Evolutionary conservation across 2,888 invertebrate species (phyloP).

Genomic region (Lumbricus terrestris): DNA sequence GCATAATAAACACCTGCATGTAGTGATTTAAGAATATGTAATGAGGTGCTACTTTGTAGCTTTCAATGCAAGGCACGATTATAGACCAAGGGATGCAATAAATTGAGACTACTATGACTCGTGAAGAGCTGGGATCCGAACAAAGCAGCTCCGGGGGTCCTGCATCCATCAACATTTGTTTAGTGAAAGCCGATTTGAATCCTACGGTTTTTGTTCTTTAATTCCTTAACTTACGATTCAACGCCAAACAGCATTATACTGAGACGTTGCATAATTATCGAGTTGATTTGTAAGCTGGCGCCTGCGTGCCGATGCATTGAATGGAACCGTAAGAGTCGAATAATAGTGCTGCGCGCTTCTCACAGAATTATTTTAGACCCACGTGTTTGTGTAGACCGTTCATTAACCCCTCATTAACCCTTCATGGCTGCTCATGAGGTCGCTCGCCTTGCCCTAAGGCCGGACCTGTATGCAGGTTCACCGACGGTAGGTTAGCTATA

Average conservation of each 20-base stretch:
- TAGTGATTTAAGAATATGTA: too few relatives aligned
- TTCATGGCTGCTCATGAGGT: neutral
- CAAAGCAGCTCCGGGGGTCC: neutral
- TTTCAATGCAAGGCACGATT: neutral
- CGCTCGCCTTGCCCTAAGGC: too few relatives aligned
- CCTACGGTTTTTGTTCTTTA: neutral
- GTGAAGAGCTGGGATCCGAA: neutral
- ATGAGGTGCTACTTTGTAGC: neutral
- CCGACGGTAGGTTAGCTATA: too few relatives aligned
- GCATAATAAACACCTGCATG: too few relatives aligned
- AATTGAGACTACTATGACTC: neutral
- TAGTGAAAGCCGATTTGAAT: neutral
- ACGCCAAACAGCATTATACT: neutral
- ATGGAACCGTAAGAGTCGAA: neutral
- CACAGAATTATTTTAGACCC: neutral
- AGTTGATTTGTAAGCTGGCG: neutral
- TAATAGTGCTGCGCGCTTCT: neutral
- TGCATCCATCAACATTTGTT: neutral
- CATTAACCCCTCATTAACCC: neutral
- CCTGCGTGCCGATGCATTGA: neutral
- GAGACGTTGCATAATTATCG: neutral
- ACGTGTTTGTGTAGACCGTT: neutral
- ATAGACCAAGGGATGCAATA: neutral
- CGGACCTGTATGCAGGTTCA: neutral
- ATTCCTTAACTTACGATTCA: neutral